Evolutionary conservation across 2,888 invertebrate genomes (phyloP).

Genomic region (Lypha dubia): DNA sequence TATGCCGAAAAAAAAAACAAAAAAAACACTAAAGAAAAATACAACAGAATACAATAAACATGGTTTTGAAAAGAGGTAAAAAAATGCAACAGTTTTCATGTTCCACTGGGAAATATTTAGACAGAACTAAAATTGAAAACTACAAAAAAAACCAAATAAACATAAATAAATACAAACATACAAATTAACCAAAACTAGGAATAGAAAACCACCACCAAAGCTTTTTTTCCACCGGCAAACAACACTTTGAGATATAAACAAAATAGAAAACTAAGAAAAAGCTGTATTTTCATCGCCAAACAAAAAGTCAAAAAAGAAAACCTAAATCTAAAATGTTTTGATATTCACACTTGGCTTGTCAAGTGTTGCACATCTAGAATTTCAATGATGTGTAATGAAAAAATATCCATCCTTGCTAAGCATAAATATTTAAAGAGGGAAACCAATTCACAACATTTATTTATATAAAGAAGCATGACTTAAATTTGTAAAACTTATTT

Average conservation of each 20-base stretch:
- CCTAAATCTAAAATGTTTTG: slow-evolving; percentile 23
- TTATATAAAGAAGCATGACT: slow-evolving; percentile 42
- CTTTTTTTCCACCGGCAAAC: neutral
- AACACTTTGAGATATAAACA: slow-evolving; percentile 11
- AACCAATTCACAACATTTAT: slow-evolving; percentile 53
- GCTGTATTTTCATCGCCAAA: slow-evolving; percentile 36
- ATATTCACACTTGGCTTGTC: slow-evolving; percentile 46
- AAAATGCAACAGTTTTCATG: slow-evolving; percentile 68
- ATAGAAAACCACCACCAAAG: slow-evolving; percentile 16
- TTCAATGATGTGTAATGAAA: slow-evolving; percentile 52
- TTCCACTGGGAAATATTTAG: slow-evolving; percentile 40
- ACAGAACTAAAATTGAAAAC: slow-evolving; percentile 46
- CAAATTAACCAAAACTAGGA: slow-evolving; percentile 1
- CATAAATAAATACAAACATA: neutral
- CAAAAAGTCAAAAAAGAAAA: slow-evolving; percentile 14
- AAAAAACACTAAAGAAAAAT: neutral
- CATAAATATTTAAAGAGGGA: slow-evolving; percentile 1
- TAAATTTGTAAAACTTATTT: slow-evolving; percentile 49
- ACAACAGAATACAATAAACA: slow-evolving; percentile 23
- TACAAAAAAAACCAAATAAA: neutral
- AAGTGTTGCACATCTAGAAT: slow-evolving; percentile 44
- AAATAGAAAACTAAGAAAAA: slow-evolving; percentile 30
- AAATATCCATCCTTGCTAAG: slow-evolving; percentile 7
- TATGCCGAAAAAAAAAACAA: slow-evolving; percentile 44
- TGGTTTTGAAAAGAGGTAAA: slow-evolving; percentile 15